Base-by-base conservation (phyloP, 2,888 invertebrate species). In the Nyleta sp. region DNA sequence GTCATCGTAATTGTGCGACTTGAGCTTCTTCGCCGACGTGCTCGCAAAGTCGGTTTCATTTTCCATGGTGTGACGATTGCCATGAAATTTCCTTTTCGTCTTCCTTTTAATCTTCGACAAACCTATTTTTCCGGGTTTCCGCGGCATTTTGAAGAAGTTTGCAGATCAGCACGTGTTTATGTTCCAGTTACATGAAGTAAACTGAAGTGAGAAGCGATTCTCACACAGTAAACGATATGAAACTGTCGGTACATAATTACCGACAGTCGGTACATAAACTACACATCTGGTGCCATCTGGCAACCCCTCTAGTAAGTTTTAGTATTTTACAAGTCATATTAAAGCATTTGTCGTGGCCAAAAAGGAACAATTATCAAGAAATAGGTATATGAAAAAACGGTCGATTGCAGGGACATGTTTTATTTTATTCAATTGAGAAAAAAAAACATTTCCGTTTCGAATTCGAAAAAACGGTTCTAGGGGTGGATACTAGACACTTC, bases 11-110 rank as follows among this genome's bases (percentile, higher is more conserved):
- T 65, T 40, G 22, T 15, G 11, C 6, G 31, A 18, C 52, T 67
- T 74, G 42, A 74, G 42, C 59, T 74, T 74, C 57, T 74, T 60
- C 24, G 74, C 74, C 15, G 74, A 74, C 15, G 74, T 50, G 44
- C 65, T 65, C 28, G 57, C 57, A 24, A 74, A 59, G 44, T 31
- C 15, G 31, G 28, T 33, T 33, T 59, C 31, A 28, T 13, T 33
- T 33, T 46, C 44, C 18, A 33, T 20, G 33, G 59, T 59, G 33
- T 59, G 46, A 33, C 44, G 44, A 44, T 59, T 59, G 6, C 59
- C 59, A 13, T 33, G 28, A 44, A 44, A 59, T 59, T 35, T 44
- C 38, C 22, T 53, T 22, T 20, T 35, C 38, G 11, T 10, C 11
- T 4, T 10, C 7, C 2, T 35, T 28, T 4, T 28, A 4, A 4